Evolutionary conservation across 2,888 invertebrate genomes (phyloP), one percentile per base, ranked within the genome.

Genomic region (Oegoconia quadripuncta): DNA sequence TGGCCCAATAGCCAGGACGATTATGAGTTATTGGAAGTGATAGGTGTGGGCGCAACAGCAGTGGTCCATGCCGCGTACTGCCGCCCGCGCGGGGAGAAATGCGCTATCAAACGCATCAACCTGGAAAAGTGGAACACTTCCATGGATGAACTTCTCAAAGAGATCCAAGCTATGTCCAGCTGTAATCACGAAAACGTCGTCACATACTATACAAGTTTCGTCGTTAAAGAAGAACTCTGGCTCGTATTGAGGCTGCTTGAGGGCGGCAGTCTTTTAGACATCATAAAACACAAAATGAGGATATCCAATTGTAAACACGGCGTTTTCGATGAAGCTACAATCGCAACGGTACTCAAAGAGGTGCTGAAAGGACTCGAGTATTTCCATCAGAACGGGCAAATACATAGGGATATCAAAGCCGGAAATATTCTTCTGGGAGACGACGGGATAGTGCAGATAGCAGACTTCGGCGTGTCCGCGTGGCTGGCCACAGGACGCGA

Each of bases 111-210:
- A 80, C 91, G 98, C 55, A 99, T 99, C 77, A 99, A 99, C 83
- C 90, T 99, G 67, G 99, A 99, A 87, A 99, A 99, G 89, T 99
- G 99, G 95, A 99, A 99, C 87, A 99, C 99, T 8, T 98, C 97
- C 50, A 99, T 99, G 95, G 99, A 99, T 76, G 99, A 99, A 79
- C 89, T 99, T 46, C 88, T 98, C 76, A 97, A 91, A 83, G 94
- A 93, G 74, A 93, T 93, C 46, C 98, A 99, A 84, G 99, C 99
- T 18, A 99, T 99, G 99, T 98, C 98, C 42, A 97, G 97, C 55
- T 99, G 99, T 82, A 96, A 97, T 74, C 99, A 99, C 84, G 99
- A 99, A 80, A 99, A 99, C 83, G 99, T 99, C 9, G 99, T 99
- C 45, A 98, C 97, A n/a, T 99, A 99, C 87, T 96, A 98, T 88